Conservation (phyloP, 2,888 invertebrate species). For the Drosophila diplacantha region DNA sequence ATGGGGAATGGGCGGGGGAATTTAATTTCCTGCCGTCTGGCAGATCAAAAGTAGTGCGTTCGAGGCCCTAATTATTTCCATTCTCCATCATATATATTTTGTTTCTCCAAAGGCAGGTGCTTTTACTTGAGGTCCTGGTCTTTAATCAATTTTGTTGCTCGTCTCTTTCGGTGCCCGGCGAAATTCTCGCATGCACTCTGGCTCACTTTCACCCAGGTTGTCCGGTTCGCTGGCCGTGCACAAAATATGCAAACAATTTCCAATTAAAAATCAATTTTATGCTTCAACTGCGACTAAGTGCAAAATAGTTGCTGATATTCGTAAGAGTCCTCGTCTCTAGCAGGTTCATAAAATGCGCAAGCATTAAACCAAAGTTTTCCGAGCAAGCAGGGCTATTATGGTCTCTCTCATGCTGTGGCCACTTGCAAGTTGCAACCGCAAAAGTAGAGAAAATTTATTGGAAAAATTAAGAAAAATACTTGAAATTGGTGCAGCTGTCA, state of each 20-base stretch:
- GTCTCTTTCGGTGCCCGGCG: background rate
- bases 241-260: slow-evolving; percentile 72
- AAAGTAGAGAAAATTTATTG: slow-evolving; percentile 32
- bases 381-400: slow-evolving; percentile 17
- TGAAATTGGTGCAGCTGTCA: slow-evolving; percentile 56
- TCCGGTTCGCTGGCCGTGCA: slow-evolving; percentile 11
- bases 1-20: background rate
- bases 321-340: slow-evolving; percentile 17
- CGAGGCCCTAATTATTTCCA: background rate
- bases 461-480: slow-evolving; percentile 41
- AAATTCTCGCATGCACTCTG: slow-evolving; percentile 39
- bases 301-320: slow-evolving; percentile 51
- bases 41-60: slow-evolving; percentile 12
- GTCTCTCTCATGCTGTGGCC: slow-evolving; percentile 21
- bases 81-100: background rate
- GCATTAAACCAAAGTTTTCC: slow-evolving; percentile 43
- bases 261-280: slow-evolving; percentile 74
- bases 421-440: slow-evolving; percentile 18
- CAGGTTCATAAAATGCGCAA: slow-evolving; percentile 45
- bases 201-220: slow-evolving; percentile 26
- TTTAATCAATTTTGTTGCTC: slow-evolving; percentile 2
- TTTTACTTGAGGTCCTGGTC: slow-evolving; percentile 6
- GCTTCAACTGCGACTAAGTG: slow-evolving; percentile 71
- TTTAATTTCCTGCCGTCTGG: slow-evolving; percentile 31
- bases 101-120: background rate